A percentile compares a stretch with the other conserved stretches of the same genome.
phyloP scores from a whole-genome alignment of 37 sponge, comb jelly and placozoan genomes.

The Chondrosia reniformis region DNA sequence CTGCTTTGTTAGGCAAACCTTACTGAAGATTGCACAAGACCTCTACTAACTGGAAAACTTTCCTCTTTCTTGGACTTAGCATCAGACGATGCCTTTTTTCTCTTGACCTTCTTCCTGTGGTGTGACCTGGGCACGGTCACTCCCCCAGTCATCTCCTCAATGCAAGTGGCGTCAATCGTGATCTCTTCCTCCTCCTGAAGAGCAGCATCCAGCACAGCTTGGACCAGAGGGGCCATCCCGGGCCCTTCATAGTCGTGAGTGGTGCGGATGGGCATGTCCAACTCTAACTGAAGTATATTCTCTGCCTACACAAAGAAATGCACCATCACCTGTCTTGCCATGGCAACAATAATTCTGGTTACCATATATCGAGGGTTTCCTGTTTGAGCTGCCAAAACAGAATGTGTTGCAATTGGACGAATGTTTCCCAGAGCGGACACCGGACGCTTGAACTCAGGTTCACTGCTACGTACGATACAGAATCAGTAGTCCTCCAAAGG shows the following conservation, averaged over 20 bases:
- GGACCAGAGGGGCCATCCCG: constrained; percentile 65
- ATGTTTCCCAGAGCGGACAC: constrained; percentile 48
- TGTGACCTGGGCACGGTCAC: constrained; percentile 16
- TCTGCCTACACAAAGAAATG: constrained; percentile 37
- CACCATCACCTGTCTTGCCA: not conserved
- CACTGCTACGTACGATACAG: not conserved
- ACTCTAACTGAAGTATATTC: constrained; percentile 79
- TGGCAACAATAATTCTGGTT: not conserved
- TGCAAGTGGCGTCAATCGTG: constrained; percentile 75
- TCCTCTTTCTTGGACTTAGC: not conserved
- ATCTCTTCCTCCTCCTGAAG: constrained; percentile 88
- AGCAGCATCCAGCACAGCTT: constrained; percentile 83
- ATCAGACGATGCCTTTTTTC: constrained; percentile 11
- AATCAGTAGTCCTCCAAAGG: not conserved
- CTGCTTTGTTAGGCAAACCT: constrained; percentile 29
- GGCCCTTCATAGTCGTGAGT: constrained; percentile 92
- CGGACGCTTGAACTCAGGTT: constrained; percentile 34
- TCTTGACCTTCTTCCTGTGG: constrained; percentile 3
- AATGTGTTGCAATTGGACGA: constrained; percentile 57
- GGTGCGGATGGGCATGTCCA: constrained; percentile 91
- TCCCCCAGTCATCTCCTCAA: constrained; percentile 16
- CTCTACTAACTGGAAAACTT: constrained; percentile 54
- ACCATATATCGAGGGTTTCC: constrained; percentile 82
- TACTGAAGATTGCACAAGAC: constrained; percentile 54
- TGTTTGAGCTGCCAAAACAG: constrained; percentile 48